Conservation (phyloP, 2,113 vertebrate genomes). For the Erinaceus europaeus region DNA sequence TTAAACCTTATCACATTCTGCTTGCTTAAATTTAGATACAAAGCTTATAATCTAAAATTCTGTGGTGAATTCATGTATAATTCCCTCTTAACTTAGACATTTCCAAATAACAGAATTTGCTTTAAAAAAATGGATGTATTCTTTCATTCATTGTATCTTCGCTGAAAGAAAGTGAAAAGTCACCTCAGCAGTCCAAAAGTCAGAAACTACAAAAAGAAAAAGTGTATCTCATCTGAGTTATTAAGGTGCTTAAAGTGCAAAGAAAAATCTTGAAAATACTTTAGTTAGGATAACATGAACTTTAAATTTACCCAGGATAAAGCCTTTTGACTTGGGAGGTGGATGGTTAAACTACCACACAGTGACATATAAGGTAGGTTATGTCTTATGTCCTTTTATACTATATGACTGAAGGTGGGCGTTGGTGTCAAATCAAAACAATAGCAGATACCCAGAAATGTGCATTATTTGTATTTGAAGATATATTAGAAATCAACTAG, state of each 20-base stretch:
- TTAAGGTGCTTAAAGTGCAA: background rate
- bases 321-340: background rate
- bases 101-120: background rate
- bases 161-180: constrained; percentile 6
- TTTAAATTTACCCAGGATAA: background rate
- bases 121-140: background rate
- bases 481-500: constrained; percentile 30
- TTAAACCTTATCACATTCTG: background rate
- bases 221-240: background rate
- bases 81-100: background rate
- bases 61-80: background rate
- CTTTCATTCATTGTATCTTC: background rate
- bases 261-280: background rate
- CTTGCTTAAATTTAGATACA: background rate
- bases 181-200: background rate
- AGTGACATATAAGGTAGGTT: background rate
- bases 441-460: background rate
- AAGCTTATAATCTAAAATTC: background rate
- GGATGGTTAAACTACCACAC: background rate
- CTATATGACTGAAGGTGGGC: background rate
- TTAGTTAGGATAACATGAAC: background rate
- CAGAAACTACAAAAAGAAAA: background rate
- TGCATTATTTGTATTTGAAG: background rate
- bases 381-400: background rate
- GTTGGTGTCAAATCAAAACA: background rate